Evolutionary conservation across 2,888 invertebrate species (phyloP).

Genomic region (Noctua janthe): DNA sequence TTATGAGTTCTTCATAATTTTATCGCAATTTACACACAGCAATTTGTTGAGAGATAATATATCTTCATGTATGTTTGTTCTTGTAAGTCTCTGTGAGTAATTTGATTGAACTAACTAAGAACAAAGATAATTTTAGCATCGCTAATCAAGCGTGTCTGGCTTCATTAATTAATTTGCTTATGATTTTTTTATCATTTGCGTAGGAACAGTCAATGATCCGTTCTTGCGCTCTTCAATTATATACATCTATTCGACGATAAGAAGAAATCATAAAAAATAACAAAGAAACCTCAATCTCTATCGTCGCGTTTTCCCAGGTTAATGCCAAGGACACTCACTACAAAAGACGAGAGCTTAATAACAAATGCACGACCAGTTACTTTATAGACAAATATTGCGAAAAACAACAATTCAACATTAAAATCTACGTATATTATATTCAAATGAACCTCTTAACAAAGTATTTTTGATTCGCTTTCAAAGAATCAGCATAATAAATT

Average conservation of each 20-base stretch:
- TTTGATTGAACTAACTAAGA: constrained; percentile 43
- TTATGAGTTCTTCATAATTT: constrained; percentile 41
- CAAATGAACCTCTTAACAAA: constrained; percentile 29
- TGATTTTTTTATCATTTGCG: constrained; percentile 29
- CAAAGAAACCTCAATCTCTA: background rate
- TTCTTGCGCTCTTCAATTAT: background rate
- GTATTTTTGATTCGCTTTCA: constrained; percentile 21
- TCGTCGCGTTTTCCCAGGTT: background rate
- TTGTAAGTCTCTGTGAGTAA: constrained; percentile 42
- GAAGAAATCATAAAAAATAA: background rate
- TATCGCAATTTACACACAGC: constrained; percentile 42
- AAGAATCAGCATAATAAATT: constrained; percentile 54
- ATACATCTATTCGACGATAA: background rate
- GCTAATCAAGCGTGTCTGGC: constrained; percentile 54
- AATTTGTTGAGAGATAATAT: constrained; percentile 44
- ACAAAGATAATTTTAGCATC: constrained; percentile 57
- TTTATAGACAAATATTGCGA: constrained; percentile 21
- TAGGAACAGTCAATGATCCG: constrained; percentile 41
- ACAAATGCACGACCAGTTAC: constrained; percentile 25
- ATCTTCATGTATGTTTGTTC: constrained; percentile 25
- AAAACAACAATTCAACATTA: constrained; percentile 38
- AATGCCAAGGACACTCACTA: constrained; percentile 34
- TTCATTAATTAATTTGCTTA: constrained; percentile 49
- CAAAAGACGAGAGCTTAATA: constrained; percentile 14
- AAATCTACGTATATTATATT: constrained; percentile 39